Conservation (phyloP, 1,140 invertebrate species). For the Probaryconus sp. region DNA sequence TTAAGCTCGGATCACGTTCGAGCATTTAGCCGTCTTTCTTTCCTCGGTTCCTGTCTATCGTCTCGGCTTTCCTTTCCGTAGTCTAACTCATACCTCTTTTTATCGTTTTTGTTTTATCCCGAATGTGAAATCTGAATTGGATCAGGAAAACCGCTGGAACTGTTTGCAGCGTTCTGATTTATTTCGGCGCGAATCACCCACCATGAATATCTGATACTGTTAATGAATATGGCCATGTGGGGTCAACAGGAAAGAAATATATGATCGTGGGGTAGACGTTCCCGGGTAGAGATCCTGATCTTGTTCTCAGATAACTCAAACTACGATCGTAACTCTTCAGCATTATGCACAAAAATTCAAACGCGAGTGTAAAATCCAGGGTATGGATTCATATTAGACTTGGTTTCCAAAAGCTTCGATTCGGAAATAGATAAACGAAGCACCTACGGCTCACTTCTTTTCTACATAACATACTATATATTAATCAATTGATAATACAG, state of each 20-base stretch:
- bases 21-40: conserved; percentile 67
- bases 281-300: conserved; percentile 22
- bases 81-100: conserved; percentile 9
- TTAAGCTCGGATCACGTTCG: conserved; percentile 73
- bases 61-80: neutral
- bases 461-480: no score
- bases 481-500: no score
- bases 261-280: conserved; percentile 47
- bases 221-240: conserved; percentile 74
- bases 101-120: conserved; percentile 22
- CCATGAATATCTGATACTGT: conserved; percentile 77
- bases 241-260: conserved; percentile 65
- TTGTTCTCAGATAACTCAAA: conserved; percentile 25
- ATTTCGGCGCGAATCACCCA: conserved; percentile 74
- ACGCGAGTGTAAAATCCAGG: neutral
- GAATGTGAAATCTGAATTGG: conserved; percentile 41
- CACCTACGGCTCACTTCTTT: no score
- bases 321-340: conserved; percentile 24
- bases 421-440: no score
- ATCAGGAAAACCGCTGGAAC: conserved; percentile 56
- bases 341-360: conserved; percentile 20
- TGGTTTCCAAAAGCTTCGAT: no score
- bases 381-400: no score
- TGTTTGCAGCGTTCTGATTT: conserved; percentile 69
- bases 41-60: conserved; percentile 30